Evolutionary conservation across 2,888 invertebrate genomes (phyloP), one percentile per base, ranked within the genome.

Genomic region (Carpatolechia fugitivella): DNA sequence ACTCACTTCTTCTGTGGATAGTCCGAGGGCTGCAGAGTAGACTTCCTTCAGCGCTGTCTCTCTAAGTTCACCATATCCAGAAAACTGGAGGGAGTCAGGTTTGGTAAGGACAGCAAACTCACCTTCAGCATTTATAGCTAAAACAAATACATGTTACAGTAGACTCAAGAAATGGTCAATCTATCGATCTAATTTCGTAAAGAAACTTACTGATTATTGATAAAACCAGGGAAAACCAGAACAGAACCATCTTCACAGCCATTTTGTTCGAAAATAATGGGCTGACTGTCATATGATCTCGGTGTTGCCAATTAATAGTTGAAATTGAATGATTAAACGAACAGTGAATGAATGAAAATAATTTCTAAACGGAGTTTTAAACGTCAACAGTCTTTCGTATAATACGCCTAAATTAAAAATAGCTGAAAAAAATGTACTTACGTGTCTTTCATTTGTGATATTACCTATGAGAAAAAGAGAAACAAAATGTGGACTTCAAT

Each of bases 11-110:
- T 93, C 92, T n/a, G 93, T 93, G 10, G 95, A 93, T 62, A 94
- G 92, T 48, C 96, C 96, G 60, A 95, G 85, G 51, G 93, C 83
- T 55, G 94, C 94, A n/a, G 93, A 92, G 61, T 93, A 92, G 5
- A 96, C 91, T 77, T 96, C 96, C 70, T 92, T 93, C 1, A 95
- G 77, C 3, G 92, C 80, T 68, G 93, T 94, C 69, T 94, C 93
- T 55, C 91, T 90, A 10, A 94, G 74, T 60, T 90, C 87, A 60
- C 92, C 92, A 60, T 92, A 91, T 54, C 95, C 95, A 66, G 92
- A 89, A 80, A 96, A 96, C 59, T 86, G 80, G 41, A 96, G 82
- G 64, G 94, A 93, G 53, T 91, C 83, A 14, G 96, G 95, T 66
- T 91, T 91, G 71, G 93, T 92, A 55, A 96, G 82, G 55, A 96